These are phyloP conservation scores for Drosophila willistoni DNA, from an alignment of 1,140 invertebrate species.

Conservation along the genomic window DNA sequence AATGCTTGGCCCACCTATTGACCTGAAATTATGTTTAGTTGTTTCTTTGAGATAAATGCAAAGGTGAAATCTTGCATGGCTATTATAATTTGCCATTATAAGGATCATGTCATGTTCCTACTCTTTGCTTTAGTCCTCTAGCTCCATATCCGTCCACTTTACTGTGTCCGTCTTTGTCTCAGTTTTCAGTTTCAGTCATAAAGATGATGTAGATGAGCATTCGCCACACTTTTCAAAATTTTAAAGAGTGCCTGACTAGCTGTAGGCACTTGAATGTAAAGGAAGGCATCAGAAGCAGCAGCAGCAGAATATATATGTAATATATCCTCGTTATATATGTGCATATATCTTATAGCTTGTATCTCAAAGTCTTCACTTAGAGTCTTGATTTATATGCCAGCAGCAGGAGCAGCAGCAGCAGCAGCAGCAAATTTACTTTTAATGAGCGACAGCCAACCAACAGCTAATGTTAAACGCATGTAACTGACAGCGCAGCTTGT, in stretches of 20 bases:
- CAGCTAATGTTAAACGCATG: constrained; percentile 64
- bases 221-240: constrained; percentile 17
- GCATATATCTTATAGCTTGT: constrained; percentile 12
- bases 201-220: constrained; percentile 14
- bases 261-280: constrained; percentile 6
- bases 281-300: neutral
- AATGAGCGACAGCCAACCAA: constrained; percentile 52
- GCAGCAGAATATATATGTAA: neutral
- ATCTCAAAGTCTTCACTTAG: constrained; percentile 34
- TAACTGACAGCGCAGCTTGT: constrained; percentile 55
- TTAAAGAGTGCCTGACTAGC: constrained; percentile 11
- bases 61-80: no score
- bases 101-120: no score
- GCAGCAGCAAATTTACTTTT: constrained; percentile 63
- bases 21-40: no score
- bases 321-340: constrained; percentile 18
- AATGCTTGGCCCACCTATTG: no score
- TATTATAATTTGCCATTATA: no score
- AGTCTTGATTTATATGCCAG: constrained; percentile 70
- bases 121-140: no score
- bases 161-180: neutral
- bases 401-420: constrained; percentile 26
- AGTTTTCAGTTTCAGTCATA: constrained; percentile 5
- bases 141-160: no score
- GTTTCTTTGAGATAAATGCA: no score